Evolutionary conservation across 2,888 invertebrate species (phyloP).

Genomic region (Drosophila limbata): DNA sequence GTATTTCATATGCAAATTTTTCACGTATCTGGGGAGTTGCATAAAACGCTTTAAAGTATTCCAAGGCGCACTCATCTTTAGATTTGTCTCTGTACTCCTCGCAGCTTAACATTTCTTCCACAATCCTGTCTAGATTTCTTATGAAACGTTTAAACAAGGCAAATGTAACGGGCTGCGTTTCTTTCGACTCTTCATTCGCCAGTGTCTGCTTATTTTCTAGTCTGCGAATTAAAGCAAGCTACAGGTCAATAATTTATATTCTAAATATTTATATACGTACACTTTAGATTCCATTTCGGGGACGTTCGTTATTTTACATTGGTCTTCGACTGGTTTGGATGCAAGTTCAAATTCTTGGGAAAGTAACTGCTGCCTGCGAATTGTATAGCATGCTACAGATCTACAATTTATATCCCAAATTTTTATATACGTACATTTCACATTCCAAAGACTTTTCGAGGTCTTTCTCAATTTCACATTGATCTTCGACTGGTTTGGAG

Average conservation of each 20-base stretch:
- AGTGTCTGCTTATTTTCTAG: neutral
- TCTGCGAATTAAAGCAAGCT: slow-evolving; percentile 1
- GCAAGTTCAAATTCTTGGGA: neutral
- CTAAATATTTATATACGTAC: slow-evolving; percentile 8
- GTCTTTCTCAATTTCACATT: neutral
- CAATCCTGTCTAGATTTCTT: slow-evolving; percentile 41
- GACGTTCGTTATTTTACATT: neutral
- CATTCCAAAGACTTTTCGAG: neutral
- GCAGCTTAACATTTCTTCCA: slow-evolving; percentile 33
- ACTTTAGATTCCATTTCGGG: neutral
- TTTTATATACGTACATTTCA: too few species aligned
- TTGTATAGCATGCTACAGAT: too few species aligned
- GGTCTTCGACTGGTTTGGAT: neutral
- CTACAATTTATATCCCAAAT: too few species aligned
- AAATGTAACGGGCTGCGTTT: neutral
- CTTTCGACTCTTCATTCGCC: neutral
- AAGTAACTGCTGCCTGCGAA: neutral
- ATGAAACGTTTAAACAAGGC: slow-evolving; percentile 15
- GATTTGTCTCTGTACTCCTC: slow-evolving; percentile 31
- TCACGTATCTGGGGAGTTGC: slow-evolving; percentile 34
- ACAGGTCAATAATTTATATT: neutral
- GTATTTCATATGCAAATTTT: slow-evolving; percentile 31
- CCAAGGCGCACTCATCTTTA: slow-evolving; percentile 22
- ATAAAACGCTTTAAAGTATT: slow-evolving; percentile 56
- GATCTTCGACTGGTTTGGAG: neutral